Conservation (phyloP, 2,888 invertebrate species). For the Cephus rjabovi region DNA sequence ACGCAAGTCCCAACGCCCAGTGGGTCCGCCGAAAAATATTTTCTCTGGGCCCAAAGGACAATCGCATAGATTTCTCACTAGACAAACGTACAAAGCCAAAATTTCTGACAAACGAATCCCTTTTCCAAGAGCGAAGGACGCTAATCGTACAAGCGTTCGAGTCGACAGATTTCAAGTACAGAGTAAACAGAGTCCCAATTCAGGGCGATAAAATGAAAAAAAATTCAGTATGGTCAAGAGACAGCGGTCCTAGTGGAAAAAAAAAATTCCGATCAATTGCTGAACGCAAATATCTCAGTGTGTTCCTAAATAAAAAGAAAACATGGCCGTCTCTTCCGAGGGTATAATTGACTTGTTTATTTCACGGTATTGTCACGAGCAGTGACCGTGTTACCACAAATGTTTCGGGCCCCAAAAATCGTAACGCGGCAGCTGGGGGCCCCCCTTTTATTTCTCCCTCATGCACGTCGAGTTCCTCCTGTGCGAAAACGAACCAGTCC, state of each 20-base stretch:
- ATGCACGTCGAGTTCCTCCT: slow-evolving; percentile 23
- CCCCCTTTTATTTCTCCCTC: slow-evolving; percentile 7
- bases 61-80: slow-evolving; percentile 13
- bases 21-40: slow-evolving; percentile 38
- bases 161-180: neutral
- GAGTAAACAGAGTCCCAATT: neutral
- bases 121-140: neutral
- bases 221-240: neutral
- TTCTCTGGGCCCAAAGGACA: slow-evolving; percentile 33
- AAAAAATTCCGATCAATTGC: neutral
- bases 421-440: slow-evolving; percentile 43
- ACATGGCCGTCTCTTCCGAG: neutral
- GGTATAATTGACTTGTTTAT: slow-evolving; percentile 50
- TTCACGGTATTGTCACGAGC: slow-evolving; percentile 33
- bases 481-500: slow-evolving; percentile 52
- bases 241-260: too few relatives aligned
- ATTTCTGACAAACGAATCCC: neutral
- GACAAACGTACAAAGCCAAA: neutral
- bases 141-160: neutral
- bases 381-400: slow-evolving; percentile 48
- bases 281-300: neutral
- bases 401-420: slow-evolving; percentile 26
- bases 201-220: neutral
- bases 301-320: neutral
- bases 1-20: slow-evolving; percentile 29